These are phyloP conservation scores for Marmota flaviventris DNA, from an alignment of 2,113 vertebrate species.

Conservation along the genomic window DNA sequence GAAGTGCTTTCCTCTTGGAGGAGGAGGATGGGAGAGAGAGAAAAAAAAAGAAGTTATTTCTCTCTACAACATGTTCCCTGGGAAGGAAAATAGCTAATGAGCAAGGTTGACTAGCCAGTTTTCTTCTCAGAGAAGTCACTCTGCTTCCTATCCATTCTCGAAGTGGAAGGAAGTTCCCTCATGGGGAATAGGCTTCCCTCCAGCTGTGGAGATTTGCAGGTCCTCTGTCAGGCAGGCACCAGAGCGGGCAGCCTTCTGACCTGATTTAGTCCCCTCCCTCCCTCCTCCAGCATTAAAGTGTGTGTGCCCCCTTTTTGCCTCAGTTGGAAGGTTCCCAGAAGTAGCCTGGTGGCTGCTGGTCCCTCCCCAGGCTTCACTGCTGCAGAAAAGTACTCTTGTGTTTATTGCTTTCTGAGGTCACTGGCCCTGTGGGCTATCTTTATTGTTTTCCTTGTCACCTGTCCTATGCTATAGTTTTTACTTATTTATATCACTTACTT, in stretches of 20 bases:
- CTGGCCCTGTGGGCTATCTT: not conserved
- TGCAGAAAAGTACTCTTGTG: not conserved
- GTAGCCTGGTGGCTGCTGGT: not conserved
- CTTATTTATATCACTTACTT: not conserved
- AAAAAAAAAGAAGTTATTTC: not conserved
- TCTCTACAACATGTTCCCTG: not conserved
- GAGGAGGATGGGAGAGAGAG: too few relatives aligned
- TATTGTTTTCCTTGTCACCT: not conserved
- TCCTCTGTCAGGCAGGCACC: not conserved
- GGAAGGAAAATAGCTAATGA: not conserved
- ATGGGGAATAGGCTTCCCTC: not conserved
- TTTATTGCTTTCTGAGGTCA: not conserved
- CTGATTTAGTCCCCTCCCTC: not conserved
- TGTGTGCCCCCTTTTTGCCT: rapidly evolving
- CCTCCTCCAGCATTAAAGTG: not conserved
- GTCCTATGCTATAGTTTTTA: not conserved
- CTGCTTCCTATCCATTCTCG: not conserved
- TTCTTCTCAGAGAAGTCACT: not conserved
- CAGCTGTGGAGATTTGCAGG: not conserved
- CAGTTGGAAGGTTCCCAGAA: not conserved
- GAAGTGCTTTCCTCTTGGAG: not conserved
- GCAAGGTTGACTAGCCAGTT: not conserved
- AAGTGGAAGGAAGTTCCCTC: not conserved
- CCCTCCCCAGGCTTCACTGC: not conserved
- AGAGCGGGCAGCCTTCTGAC: not conserved